Percentiles rank a stretch among this genome's conserved stretches.
Evolutionary conservation across 2,113 vertebrate genomes (phyloP).

Genomic region (Pycnonotus jocosus): DNA sequence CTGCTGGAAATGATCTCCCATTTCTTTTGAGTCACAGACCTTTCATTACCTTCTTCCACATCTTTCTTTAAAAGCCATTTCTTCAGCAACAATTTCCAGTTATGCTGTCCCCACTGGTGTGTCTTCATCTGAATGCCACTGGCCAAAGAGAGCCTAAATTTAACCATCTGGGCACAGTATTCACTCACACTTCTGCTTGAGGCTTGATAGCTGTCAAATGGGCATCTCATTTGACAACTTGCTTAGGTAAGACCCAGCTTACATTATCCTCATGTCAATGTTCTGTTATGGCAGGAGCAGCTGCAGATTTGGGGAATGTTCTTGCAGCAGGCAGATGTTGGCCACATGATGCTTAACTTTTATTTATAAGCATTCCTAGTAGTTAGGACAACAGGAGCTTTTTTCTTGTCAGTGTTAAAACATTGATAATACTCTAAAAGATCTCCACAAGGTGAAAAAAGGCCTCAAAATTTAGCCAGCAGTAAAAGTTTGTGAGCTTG

Average conservation of each 20-base stretch:
- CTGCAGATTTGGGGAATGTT: not conserved
- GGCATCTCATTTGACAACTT: not conserved
- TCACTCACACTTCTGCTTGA: not conserved
- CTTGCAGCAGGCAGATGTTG: not conserved
- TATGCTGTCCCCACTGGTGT: not conserved
- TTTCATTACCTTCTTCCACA: not conserved
- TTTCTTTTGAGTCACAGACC: not conserved
- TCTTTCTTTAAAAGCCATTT: not conserved
- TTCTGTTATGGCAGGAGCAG: not conserved
- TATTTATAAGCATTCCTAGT: not conserved
- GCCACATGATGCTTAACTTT: not conserved
- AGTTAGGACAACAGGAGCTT: not conserved
- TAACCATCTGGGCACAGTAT: not conserved
- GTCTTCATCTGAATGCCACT: not conserved
- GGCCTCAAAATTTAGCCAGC: not conserved
- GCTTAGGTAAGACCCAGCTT: not conserved
- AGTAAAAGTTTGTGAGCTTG: not conserved
- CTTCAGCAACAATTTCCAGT: not conserved
- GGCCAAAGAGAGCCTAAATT: not conserved
- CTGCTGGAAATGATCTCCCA: not conserved
- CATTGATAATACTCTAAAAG: not conserved
- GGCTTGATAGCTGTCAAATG: not conserved
- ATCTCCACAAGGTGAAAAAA: not conserved
- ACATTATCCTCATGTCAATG: not conserved
- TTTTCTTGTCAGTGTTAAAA: not conserved